Conservation (phyloP, 2,797 vertebrate genomes). For the Novumbra hubbsi region DNA sequence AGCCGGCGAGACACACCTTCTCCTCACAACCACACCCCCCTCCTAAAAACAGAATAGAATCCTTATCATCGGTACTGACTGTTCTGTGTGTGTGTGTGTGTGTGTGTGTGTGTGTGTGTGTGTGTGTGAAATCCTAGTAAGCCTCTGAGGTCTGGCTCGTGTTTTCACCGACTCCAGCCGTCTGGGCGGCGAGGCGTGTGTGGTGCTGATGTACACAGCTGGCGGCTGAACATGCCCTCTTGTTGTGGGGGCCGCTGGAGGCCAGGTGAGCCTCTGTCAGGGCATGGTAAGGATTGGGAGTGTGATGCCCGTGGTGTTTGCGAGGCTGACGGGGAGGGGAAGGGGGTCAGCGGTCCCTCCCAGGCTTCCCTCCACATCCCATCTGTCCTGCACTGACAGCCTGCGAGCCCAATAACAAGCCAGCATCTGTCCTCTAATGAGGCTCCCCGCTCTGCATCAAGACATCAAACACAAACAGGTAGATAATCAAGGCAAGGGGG, state of each 20-base stretch:
- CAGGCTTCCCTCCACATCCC: constrained; percentile 53
- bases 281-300: constrained; percentile 47
- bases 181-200: constrained; percentile 7
- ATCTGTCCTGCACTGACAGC: constrained; percentile 64
- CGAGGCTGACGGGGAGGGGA: constrained; percentile 54
- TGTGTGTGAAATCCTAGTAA: constrained; percentile 25
- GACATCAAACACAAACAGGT: constrained; percentile 64
- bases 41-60: background rate
- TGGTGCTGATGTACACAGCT: constrained; percentile 53
- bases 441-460: constrained; percentile 49
- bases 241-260: constrained; percentile 47
- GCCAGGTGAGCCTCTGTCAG: constrained; percentile 64
- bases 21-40: background rate
- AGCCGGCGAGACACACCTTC: background rate
- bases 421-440: constrained; percentile 63
- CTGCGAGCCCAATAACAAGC: constrained; percentile 62
- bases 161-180: constrained; percentile 34
- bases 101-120: background rate
- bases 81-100: background rate
- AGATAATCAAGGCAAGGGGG: constrained; percentile 39
- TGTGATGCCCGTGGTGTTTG: constrained; percentile 55
- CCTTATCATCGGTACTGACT: constrained; percentile 1
- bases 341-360: constrained; percentile 62
- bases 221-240: constrained; percentile 46
- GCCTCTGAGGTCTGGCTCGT: constrained; percentile 17